Evolutionary conservation across 2,797 vertebrate species (phyloP).

Genomic region (Myotis planiceps): DNA sequence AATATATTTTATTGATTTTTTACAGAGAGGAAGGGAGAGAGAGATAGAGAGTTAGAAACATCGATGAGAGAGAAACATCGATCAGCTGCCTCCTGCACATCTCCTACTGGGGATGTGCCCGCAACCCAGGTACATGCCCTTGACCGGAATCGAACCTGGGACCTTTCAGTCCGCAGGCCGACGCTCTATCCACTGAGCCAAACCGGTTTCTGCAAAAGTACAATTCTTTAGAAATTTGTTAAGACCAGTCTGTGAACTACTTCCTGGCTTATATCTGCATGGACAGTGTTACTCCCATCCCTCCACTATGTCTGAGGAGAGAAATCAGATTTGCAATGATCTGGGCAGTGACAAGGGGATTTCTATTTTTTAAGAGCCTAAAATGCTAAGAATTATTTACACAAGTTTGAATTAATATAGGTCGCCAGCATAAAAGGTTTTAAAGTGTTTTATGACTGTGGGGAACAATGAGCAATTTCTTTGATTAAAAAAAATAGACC

Average conservation of each 20-base stretch:
- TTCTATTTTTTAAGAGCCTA: neutral
- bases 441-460: neutral
- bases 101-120: no score
- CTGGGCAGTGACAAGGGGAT: neutral
- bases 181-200: no score
- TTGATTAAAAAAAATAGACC: neutral
- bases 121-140: no score
- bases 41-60: no score
- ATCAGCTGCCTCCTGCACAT: no score
- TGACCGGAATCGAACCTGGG: no score
- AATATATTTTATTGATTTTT: no score
- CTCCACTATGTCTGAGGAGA: neutral
- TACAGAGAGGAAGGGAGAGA: no score
- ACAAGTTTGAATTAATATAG: neutral
- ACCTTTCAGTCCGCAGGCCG: no score
- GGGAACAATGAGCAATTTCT: neutral
- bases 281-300: neutral
- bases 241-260: neutral
- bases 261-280: neutral
- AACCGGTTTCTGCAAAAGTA: no score
- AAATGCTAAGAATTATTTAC: neutral
- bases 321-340: neutral
- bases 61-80: no score
- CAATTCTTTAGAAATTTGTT: constrained; percentile 58
- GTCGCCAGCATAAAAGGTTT: neutral